phyloP scores from a whole-genome alignment of 2,113 vertebrate species.

The Neomonachus schauinslandi region DNA sequence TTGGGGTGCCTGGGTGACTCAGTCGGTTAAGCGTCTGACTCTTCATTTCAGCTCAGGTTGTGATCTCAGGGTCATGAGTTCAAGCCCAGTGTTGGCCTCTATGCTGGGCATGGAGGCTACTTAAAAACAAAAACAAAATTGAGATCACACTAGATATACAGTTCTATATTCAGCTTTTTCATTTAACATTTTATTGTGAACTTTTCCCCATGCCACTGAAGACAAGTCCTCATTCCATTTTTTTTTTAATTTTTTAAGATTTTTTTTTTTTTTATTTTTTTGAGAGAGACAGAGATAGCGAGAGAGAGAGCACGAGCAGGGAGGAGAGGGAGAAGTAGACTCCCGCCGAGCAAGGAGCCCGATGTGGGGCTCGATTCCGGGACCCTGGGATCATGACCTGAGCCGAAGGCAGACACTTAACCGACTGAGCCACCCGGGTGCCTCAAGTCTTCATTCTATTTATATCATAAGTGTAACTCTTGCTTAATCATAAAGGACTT shows the following conservation, averaged over 20 bases:
- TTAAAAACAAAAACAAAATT: neutral
- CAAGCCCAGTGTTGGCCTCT: neutral
- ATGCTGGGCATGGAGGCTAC: neutral
- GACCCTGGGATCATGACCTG: neutral
- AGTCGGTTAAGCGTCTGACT: neutral
- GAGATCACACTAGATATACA: neutral
- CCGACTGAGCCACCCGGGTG: neutral
- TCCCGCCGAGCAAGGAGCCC: neutral
- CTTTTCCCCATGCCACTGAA: neutral
- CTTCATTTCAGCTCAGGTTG: neutral
- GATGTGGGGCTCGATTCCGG: neutral
- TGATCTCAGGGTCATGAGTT: neutral
- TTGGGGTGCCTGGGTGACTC: neutral
- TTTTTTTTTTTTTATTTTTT: neutral
- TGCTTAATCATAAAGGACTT: conserved; percentile 7
- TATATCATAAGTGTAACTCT: conserved; percentile 11
- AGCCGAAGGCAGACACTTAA: neutral
- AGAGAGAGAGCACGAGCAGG: neutral
- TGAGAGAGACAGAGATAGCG: too few relatives aligned
- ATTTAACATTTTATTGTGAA: neutral
- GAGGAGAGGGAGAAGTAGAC: neutral
- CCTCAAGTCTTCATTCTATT: neutral
- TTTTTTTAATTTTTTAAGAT: too few relatives aligned
- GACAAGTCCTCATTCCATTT: neutral
- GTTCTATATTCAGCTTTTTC: conserved; percentile 22